Percentiles rank a stretch among this genome's conserved stretches.
Conservation (phyloP, 2,113 vertebrate species). For the Microcebus murinus region DNA sequence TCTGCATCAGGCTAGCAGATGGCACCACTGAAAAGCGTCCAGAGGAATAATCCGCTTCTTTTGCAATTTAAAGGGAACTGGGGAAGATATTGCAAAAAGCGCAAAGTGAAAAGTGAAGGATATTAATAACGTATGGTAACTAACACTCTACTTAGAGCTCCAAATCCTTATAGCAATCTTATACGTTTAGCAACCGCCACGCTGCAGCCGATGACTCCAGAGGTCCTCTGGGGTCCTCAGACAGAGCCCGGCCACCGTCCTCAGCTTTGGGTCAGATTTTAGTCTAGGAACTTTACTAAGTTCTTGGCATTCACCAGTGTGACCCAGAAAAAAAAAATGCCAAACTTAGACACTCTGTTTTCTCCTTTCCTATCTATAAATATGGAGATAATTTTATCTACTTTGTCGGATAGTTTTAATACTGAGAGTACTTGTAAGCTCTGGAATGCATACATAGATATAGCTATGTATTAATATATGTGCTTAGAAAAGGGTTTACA, state of each 20-base stretch:
- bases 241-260: background rate
- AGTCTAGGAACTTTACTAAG: background rate
- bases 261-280: background rate
- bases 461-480: background rate
- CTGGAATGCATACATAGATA: background rate
- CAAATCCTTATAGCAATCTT: background rate
- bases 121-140: background rate
- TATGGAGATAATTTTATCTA: background rate
- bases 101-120: background rate
- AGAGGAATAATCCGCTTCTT: background rate
- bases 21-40: background rate
- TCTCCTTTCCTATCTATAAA: background rate
- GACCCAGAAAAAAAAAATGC: slow-evolving; percentile 38
- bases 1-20: slow-evolving; percentile 54
- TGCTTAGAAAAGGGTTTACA: background rate
- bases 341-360: background rate
- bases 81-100: background rate
- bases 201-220: background rate
- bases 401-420: background rate
- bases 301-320: slow-evolving; percentile 36
- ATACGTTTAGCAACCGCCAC: background rate
- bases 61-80: background rate
- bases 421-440: background rate
- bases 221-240: background rate
- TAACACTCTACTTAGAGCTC: background rate